phyloP scores from a whole-genome alignment of 2,888 invertebrate species.

The Choristoneura rosaceana region DNA sequence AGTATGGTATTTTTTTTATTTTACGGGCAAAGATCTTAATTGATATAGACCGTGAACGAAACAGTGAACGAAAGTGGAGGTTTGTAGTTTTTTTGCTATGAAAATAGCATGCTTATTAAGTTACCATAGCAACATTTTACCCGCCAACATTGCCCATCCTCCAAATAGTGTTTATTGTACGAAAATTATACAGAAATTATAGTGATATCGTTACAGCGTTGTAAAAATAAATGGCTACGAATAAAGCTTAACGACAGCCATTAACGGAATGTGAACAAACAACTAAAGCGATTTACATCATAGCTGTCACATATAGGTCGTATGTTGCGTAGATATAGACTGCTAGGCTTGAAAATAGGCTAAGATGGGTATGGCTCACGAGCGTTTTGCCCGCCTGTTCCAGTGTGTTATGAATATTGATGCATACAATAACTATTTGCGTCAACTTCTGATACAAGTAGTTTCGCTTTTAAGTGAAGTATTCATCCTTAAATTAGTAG shows the following conservation, averaged over 20 bases:
- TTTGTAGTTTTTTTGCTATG: too few relatives aligned
- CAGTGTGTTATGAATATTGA: too few relatives aligned
- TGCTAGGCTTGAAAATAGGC: constrained; percentile 1
- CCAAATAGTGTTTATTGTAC: constrained; percentile 30
- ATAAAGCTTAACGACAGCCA: constrained; percentile 43
- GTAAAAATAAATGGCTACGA: constrained; percentile 40
- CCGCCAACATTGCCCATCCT: constrained; percentile 35
- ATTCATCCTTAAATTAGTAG: too few relatives aligned
- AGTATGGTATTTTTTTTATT: too few relatives aligned
- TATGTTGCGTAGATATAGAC: not conserved
- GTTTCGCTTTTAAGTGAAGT: too few relatives aligned
- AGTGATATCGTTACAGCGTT: constrained; percentile 32
- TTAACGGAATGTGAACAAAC: constrained; percentile 47
- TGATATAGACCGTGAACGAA: too few relatives aligned
- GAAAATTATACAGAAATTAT: constrained; percentile 39
- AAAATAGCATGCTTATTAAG: not conserved
- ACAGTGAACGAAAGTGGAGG: too few relatives aligned
- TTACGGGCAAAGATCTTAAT: too few relatives aligned
- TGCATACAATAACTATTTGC: too few relatives aligned
- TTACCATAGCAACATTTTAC: not conserved
- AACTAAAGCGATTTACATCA: constrained; percentile 62
- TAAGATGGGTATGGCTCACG: too few relatives aligned
- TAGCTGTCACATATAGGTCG: constrained; percentile 60
- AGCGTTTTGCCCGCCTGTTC: too few relatives aligned
- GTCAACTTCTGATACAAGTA: too few relatives aligned